Conservation (phyloP, 2,888 invertebrate genomes). For the Meganola albula region DNA sequence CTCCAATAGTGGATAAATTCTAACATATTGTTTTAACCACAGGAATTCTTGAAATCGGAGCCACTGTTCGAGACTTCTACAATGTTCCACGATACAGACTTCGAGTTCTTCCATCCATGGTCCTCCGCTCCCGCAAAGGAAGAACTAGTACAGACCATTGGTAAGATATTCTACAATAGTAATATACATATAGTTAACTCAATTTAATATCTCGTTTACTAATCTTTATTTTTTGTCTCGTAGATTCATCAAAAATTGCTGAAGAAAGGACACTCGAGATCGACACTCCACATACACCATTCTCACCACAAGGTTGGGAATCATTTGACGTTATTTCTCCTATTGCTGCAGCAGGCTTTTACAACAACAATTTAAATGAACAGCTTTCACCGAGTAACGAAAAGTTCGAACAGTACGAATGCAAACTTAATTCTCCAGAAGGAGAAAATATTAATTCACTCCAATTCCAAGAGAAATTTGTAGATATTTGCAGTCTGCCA, state of each 20-base stretch:
- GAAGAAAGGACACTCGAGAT: slow-evolving; percentile 62
- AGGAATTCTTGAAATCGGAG: slow-evolving; percentile 70
- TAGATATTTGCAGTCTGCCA: slow-evolving; percentile 60
- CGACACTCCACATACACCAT: slow-evolving; percentile 63
- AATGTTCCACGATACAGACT: slow-evolving; percentile 73
- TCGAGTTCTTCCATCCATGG: slow-evolving; percentile 83
- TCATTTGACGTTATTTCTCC: slow-evolving; percentile 57
- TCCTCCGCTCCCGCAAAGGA: slow-evolving; percentile 74
- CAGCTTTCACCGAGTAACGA: slow-evolving; percentile 50
- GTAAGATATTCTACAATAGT: slow-evolving; percentile 36
- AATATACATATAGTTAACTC: background rate
- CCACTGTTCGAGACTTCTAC: slow-evolving; percentile 52
- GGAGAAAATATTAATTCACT: slow-evolving; percentile 32
- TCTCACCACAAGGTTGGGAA: slow-evolving; percentile 68
- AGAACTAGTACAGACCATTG: slow-evolving; percentile 70
- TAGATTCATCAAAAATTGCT: slow-evolving; percentile 52
- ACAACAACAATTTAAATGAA: slow-evolving; percentile 44
- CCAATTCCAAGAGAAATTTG: slow-evolving; percentile 50
- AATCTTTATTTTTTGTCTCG: slow-evolving; percentile 8
- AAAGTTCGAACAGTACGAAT: slow-evolving; percentile 38
- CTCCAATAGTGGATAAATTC: slow-evolving; percentile 20
- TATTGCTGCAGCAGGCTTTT: slow-evolving; percentile 47
- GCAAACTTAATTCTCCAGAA: slow-evolving; percentile 32
- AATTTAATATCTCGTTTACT: background rate
- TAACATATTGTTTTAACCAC: slow-evolving; percentile 51